phyloP scores from a whole-genome alignment of 2,797 vertebrate species.

The Apogon talboti region DNA sequence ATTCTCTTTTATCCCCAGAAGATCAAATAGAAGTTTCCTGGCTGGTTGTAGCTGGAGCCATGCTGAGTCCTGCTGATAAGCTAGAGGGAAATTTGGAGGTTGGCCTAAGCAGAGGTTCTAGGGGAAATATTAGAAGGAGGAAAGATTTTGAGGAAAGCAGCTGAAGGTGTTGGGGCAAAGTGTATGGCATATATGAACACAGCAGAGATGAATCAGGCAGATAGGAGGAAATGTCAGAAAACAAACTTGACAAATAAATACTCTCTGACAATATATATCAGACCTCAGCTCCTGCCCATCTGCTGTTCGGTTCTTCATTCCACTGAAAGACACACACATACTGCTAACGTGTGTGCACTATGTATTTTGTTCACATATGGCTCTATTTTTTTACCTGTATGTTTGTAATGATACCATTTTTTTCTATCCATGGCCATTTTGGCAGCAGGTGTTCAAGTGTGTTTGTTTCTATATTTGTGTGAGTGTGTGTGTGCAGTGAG shows the following conservation, averaged over 20 bases:
- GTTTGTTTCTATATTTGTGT: conserved; percentile 21
- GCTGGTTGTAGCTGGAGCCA: conserved; percentile 4
- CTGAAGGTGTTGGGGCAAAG: conserved; percentile 9
- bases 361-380: conserved; percentile 33
- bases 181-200: conserved; percentile 6
- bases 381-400: conserved; percentile 55
- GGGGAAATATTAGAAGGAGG: conserved; percentile 17
- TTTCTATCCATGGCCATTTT: conserved; percentile 14
- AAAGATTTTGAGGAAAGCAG: not conserved
- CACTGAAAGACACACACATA: conserved; percentile 22
- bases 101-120: conserved; percentile 28
- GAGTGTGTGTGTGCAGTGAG: conserved; percentile 13
- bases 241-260: conserved; percentile 36
- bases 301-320: conserved; percentile 37
- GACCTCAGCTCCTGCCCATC: conserved; percentile 66
- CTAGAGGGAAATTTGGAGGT: conserved; percentile 19
- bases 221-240: conserved; percentile 30
- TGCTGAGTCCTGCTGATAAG: conserved; percentile 7
- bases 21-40: conserved; percentile 47
- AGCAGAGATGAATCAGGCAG: conserved; percentile 4
- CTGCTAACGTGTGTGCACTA: conserved; percentile 36
- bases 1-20: conserved; percentile 51
- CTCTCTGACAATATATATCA: conserved; percentile 49
- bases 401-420: conserved; percentile 42
- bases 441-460: conserved; percentile 29